Evolutionary conservation across 1,140 invertebrate genomes (phyloP).

Genomic region (Caenorhabditis latens): DNA sequence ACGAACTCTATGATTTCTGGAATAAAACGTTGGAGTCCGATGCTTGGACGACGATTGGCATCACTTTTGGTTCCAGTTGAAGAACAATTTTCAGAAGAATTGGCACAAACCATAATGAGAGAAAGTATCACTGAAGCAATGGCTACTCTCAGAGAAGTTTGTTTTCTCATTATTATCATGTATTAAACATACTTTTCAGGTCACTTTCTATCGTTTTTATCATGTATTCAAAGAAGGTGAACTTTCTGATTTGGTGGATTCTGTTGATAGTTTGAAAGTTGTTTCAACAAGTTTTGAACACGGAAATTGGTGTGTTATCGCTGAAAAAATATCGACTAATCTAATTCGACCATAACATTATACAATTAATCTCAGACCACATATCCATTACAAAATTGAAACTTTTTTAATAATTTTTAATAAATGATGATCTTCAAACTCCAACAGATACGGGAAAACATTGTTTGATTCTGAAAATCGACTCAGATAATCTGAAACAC

Average conservation of each 20-base stretch:
- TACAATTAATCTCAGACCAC: background rate
- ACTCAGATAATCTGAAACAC: no score
- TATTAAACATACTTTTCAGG: slow-evolving; percentile 47
- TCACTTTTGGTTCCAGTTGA: slow-evolving; percentile 64
- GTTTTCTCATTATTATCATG: background rate
- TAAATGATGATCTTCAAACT: no score
- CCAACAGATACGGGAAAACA: no score
- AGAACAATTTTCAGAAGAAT: slow-evolving; percentile 64
- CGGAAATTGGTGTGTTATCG: slow-evolving; percentile 68
- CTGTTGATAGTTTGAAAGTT: slow-evolving; percentile 47
- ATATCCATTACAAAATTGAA: background rate
- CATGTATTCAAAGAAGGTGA: slow-evolving; percentile 66
- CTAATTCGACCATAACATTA: background rate
- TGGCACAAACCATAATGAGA: slow-evolving; percentile 61
- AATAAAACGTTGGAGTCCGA: slow-evolving; percentile 66
- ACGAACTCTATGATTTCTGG: slow-evolving; percentile 61
- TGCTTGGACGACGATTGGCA: slow-evolving; percentile 60
- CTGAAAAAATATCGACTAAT: slow-evolving; percentile 53
- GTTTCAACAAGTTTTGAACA: slow-evolving; percentile 59
- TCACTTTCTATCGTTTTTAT: slow-evolving; percentile 67
- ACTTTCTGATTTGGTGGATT: slow-evolving; percentile 58
- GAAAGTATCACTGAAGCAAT: slow-evolving; percentile 65
- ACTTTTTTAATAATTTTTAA: no score
- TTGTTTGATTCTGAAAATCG: no score
- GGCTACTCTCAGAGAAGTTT: slow-evolving; percentile 63